A percentile compares a stretch with the other conserved stretches of the same genome.
Evolutionary conservation across 1,140 invertebrate species (phyloP).

Genomic region (Lasaia peninsularis): DNA sequence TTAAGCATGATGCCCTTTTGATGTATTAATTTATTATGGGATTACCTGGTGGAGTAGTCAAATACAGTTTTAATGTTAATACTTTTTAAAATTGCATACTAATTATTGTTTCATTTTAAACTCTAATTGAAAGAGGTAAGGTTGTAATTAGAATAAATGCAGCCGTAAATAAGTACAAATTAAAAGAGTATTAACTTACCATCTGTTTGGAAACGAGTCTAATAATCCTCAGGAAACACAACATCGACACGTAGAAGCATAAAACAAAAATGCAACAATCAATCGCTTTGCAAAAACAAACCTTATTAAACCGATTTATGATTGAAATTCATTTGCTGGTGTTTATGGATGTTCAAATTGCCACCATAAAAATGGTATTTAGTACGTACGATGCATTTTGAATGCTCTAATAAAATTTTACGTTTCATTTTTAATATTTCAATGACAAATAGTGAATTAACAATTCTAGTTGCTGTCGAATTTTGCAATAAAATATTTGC

Average conservation of each 20-base stretch:
- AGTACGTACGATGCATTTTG: not conserved
- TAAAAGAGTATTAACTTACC: not conserved
- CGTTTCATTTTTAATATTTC: not conserved
- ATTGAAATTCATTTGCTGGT: not conserved
- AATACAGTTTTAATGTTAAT: not conserved
- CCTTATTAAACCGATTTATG: not conserved
- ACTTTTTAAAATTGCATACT: not conserved
- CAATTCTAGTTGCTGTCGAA: not conserved
- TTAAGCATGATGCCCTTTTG: not conserved
- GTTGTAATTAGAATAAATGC: not conserved
- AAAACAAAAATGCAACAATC: not conserved
- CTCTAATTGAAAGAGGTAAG: not conserved
- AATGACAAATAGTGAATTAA: not conserved
- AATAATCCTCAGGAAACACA: constrained; percentile 5
- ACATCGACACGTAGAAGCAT: not conserved
- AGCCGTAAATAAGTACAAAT: not conserved
- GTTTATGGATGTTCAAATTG: not conserved
- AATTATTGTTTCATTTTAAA: not conserved
- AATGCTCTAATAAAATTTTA: not conserved
- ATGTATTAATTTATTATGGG: not conserved
- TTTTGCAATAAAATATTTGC: not conserved
- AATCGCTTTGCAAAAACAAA: not conserved
- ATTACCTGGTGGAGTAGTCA: not conserved
- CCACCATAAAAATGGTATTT: not conserved
- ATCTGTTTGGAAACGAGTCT: constrained; percentile 3